Percentiles rank a stretch among this genome's conserved stretches.
Evolutionary conservation across 1,140 invertebrate species (phyloP).

Genomic region (Philopotamus ludificatus): DNA sequence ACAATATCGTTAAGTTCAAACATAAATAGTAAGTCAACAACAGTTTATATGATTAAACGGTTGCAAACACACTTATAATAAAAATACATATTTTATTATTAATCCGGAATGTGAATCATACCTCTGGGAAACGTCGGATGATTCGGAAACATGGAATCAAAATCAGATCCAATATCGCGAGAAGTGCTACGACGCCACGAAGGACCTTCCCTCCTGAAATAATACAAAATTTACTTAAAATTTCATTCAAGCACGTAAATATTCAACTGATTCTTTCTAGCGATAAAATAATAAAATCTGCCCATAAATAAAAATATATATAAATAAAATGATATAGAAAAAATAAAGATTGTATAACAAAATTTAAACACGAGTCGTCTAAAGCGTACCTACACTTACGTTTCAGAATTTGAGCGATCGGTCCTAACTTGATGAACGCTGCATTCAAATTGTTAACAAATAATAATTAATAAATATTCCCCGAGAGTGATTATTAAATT

Average conservation of each 20-base stretch:
- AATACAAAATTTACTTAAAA: slow-evolving; percentile 13
- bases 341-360: not conserved
- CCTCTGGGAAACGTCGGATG: slow-evolving; percentile 62
- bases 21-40: not conserved
- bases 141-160: slow-evolving; percentile 58
- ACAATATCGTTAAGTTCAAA: not conserved
- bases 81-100: not conserved
- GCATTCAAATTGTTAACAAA: slow-evolving; percentile 32
- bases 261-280: no score
- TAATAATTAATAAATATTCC: not conserved
- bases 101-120: slow-evolving; percentile 46
- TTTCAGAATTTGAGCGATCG: slow-evolving; percentile 35
- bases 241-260: not conserved
- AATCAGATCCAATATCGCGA: slow-evolving; percentile 57
- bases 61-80: not conserved
- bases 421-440: slow-evolving; percentile 34
- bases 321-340: slow-evolving; percentile 24
- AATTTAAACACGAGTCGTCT: not conserved
- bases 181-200: slow-evolving; percentile 63
- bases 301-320: slow-evolving; percentile 21
- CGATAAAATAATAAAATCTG: no score
- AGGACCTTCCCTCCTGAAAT: slow-evolving; percentile 44
- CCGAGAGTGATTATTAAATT: not conserved
- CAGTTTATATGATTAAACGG: not conserved
- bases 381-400: slow-evolving; percentile 39